These are phyloP conservation scores for Cepphus grylle DNA, from an alignment of 2,113 vertebrate species.

Conservation along the genomic window DNA sequence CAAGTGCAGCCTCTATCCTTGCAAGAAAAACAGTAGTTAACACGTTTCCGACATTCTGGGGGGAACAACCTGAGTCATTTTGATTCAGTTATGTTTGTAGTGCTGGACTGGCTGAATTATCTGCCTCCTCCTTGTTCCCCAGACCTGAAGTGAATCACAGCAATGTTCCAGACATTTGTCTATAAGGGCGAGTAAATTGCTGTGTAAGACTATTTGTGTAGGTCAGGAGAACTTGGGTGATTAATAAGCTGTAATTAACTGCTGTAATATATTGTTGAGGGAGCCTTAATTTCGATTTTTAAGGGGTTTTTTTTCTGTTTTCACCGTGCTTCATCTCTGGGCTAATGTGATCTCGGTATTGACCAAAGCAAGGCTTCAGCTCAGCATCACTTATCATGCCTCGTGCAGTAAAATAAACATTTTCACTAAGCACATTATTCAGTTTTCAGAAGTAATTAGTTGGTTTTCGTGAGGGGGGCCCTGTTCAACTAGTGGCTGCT, in stretches of 20 bases:
- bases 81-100: background rate
- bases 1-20: background rate
- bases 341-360: background rate
- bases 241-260: background rate
- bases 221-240: background rate
- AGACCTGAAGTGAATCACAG: background rate
- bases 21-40: background rate
- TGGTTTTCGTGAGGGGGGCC: background rate
- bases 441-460: constrained; percentile 53
- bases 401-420: background rate
- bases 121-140: background rate
- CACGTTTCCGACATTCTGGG: background rate
- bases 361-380: constrained; percentile 33
- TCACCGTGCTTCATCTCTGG: background rate
- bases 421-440: constrained; percentile 14
- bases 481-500: constrained; percentile 19
- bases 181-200: background rate
- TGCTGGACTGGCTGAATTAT: background rate
- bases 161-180: background rate
- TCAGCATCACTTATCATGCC: background rate
- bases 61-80: background rate
- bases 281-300: background rate
- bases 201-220: background rate
- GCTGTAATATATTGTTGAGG: background rate
- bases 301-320: background rate